These are phyloP conservation scores for Homarus americanus DNA, from an alignment of 1,140 invertebrate genomes.

Conservation along the genomic window DNA sequence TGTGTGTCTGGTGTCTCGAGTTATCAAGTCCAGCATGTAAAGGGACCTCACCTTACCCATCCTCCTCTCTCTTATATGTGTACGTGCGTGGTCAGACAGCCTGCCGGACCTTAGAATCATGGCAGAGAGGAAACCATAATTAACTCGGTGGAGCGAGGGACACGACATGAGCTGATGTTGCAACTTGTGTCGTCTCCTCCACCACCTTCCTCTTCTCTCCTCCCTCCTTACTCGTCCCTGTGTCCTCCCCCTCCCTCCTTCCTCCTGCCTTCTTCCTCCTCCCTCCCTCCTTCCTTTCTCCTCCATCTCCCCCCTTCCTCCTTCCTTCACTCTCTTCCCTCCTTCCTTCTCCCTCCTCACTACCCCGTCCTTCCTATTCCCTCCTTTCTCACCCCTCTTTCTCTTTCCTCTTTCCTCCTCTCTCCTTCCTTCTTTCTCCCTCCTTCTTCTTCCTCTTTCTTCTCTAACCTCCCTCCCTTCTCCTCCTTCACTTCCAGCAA, in stretches of 20 bases:
- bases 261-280: background rate
- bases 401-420: background rate
- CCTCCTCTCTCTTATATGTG: too few relatives aligned
- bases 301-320: background rate
- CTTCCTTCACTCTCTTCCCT: background rate
- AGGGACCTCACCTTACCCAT: too few relatives aligned
- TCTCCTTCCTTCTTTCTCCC: background rate
- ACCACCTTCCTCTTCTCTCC: background rate
- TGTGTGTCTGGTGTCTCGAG: too few relatives aligned
- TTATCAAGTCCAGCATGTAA: too few relatives aligned
- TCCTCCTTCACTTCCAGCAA: background rate
- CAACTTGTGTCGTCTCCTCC: too few relatives aligned
- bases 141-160: too few relatives aligned
- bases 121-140: too few relatives aligned
- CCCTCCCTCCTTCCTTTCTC: background rate
- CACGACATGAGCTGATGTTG: too few relatives aligned
- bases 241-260: background rate
- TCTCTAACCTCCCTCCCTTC: background rate
- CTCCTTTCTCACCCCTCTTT: background rate
- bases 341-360: background rate
- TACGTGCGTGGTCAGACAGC: too few relatives aligned
- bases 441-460: background rate
- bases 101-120: too few relatives aligned
- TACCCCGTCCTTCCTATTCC: background rate
- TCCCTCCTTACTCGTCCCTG: background rate